phyloP scores from a whole-genome alignment of 2,797 vertebrate species.

The Knipowitschia caucasica region DNA sequence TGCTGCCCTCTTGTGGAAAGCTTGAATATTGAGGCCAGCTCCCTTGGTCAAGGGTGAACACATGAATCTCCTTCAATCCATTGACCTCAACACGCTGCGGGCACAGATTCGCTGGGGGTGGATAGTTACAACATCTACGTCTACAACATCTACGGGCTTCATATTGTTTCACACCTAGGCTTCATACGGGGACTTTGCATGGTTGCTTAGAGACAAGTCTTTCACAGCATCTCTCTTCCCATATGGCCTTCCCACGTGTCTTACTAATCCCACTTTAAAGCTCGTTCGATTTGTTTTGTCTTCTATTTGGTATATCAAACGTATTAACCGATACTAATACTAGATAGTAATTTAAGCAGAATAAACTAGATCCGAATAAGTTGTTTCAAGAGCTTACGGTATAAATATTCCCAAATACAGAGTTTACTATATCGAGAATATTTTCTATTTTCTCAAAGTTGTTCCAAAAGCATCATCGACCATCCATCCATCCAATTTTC shows the following conservation, averaged over 20 bases:
- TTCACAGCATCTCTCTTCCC: not conserved
- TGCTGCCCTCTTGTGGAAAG: conserved; percentile 45
- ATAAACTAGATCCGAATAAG: too few species aligned
- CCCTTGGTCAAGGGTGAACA: not conserved
- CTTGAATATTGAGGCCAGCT: not conserved
- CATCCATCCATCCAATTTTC: too few species aligned
- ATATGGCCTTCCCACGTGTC: not conserved
- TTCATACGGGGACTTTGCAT: not conserved
- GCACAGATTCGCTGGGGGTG: not conserved
- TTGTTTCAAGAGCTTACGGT: too few species aligned
- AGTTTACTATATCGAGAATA: too few species aligned
- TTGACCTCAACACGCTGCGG: not conserved
- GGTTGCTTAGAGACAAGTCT: conserved; percentile 5
- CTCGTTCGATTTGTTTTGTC: not conserved
- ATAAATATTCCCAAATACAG: too few species aligned
- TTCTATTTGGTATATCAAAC: not conserved
- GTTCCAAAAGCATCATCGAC: too few species aligned
- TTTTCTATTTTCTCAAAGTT: too few species aligned
- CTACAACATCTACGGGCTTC: not conserved
- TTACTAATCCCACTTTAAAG: not conserved
- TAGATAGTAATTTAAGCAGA: too few species aligned
- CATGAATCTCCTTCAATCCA: not conserved
- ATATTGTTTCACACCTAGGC: not conserved
- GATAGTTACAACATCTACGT: not conserved
- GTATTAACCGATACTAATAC: too few species aligned